Evolutionary conservation across 1,140 invertebrate genomes (phyloP).

Genomic region (Ostrea denselamellosa): DNA sequence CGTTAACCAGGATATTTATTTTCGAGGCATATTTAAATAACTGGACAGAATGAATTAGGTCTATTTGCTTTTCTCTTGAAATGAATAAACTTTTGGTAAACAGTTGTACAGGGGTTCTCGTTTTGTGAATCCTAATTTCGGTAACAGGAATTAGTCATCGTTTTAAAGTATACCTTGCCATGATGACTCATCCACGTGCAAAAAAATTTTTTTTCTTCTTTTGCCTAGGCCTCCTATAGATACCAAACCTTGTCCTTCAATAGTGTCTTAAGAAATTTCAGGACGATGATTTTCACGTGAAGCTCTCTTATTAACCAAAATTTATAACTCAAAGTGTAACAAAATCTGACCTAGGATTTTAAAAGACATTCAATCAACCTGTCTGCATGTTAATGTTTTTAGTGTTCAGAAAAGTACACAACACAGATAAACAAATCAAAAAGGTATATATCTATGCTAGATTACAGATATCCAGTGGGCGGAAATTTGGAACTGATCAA

Average conservation of each 20-base stretch:
- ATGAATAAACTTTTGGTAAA: constrained; percentile 30
- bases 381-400: background rate
- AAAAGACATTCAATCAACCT: background rate
- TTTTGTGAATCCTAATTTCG: background rate
- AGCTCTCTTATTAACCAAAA: background rate
- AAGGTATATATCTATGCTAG: background rate
- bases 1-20: background rate
- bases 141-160: constrained; percentile 28
- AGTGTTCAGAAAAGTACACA: background rate
- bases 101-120: background rate
- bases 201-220: background rate
- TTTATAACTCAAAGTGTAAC: background rate
- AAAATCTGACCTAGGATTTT: background rate
- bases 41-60: constrained; percentile 13
- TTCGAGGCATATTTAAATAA: constrained; percentile 1
- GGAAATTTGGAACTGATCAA: background rate
- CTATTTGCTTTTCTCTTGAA: constrained; percentile 25
- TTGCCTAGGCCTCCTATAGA: background rate
- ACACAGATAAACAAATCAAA: background rate
- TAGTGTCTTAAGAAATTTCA: background rate
- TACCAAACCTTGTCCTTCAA: background rate
- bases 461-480: background rate
- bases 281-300: background rate
- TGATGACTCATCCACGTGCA: background rate
- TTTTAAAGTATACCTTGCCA: constrained; percentile 7